These are phyloP conservation scores for Lepidostoma basale DNA, from an alignment of 1,140 invertebrate genomes.

Conservation along the genomic window DNA sequence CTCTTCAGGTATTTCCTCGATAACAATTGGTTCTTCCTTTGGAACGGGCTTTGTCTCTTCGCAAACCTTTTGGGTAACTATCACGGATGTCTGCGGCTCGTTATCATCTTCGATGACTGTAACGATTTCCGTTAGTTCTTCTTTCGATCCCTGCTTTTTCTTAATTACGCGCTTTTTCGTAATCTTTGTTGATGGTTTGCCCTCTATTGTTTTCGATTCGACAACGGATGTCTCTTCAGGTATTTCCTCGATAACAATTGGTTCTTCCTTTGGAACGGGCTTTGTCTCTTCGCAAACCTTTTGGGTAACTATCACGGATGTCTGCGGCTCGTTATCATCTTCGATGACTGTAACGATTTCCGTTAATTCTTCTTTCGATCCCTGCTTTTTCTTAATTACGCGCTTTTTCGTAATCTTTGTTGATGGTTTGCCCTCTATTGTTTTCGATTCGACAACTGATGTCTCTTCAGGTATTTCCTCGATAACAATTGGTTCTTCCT, in stretches of 20 bases:
- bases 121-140: slow-evolving; percentile 48
- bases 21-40: too few relatives aligned
- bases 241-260: slow-evolving; percentile 40
- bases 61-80: slow-evolving; percentile 40
- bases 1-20: too few relatives aligned
- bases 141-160: slow-evolving; percentile 49
- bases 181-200: slow-evolving; percentile 51
- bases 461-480: too few relatives aligned
- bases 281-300: slow-evolving; percentile 37
- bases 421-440: slow-evolving; percentile 50
- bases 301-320: slow-evolving; percentile 33
- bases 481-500: slow-evolving; percentile 51
- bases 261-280: slow-evolving; percentile 34
- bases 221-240: slow-evolving; percentile 55
- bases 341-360: slow-evolving; percentile 51
- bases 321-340: slow-evolving; percentile 41
- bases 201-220: slow-evolving; percentile 50
- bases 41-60: too few relatives aligned
- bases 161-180: slow-evolving; percentile 50
- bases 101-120: slow-evolving; percentile 47
- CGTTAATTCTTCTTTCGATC: slow-evolving; percentile 49
- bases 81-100: slow-evolving; percentile 46
- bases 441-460: too few relatives aligned
- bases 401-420: slow-evolving; percentile 50
- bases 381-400: slow-evolving; percentile 49